A percentile compares a stretch with the other conserved stretches of the same genome.
phyloP scores from a whole-genome alignment of 2,797 vertebrate genomes.

The Scyliorhinus canicula region DNA sequence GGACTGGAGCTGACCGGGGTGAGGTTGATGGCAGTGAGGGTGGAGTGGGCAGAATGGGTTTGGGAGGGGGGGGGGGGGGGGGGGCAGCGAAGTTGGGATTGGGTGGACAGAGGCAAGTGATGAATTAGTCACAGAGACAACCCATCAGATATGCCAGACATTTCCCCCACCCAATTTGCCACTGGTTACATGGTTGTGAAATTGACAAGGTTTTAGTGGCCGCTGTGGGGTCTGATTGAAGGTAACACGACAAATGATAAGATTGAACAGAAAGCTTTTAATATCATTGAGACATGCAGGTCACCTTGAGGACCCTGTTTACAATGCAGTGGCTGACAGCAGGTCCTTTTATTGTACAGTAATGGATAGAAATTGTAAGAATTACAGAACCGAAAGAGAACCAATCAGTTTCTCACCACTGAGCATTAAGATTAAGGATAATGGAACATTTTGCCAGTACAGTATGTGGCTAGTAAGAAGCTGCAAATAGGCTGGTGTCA shows the following conservation, averaged over 20 bases:
- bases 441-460: neutral
- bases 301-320: neutral
- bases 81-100: constrained; percentile 25
- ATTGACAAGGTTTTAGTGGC: neutral
- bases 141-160: neutral
- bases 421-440: neutral
- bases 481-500: neutral
- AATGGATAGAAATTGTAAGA: neutral
- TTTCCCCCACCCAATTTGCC: neutral
- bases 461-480: neutral
- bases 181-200: neutral
- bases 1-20: neutral
- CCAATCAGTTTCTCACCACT: neutral
- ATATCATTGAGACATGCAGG: neutral
- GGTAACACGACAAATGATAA: neutral
- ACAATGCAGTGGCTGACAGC: neutral
- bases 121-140: neutral
- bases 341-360: neutral
- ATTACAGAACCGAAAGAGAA: neutral
- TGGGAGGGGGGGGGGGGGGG: constrained; percentile 43
- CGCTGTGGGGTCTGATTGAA: neutral
- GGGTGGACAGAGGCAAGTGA: constrained; percentile 35
- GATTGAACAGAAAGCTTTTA: neutral
- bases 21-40: neutral
- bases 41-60: no score